Conservation (phyloP, 2,113 vertebrate species). For the Mionectes macconnelli region DNA sequence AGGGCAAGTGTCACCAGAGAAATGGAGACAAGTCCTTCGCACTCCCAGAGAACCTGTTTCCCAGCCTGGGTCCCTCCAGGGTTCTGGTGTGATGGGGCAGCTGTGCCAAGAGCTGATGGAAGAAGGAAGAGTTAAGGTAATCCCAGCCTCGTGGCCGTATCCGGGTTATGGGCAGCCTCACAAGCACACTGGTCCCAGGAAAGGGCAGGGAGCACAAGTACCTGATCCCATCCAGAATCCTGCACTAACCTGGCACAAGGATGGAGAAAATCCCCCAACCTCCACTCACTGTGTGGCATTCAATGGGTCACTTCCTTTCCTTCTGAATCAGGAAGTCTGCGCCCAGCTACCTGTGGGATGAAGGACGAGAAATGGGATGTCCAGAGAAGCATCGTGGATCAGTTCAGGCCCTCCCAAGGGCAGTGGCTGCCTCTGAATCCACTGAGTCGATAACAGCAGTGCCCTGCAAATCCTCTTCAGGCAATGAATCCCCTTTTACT, state of each 20-base stretch:
- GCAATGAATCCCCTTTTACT: slow-evolving; percentile 26
- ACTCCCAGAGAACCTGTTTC: background rate
- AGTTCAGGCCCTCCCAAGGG: background rate
- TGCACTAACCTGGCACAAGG: accelerated
- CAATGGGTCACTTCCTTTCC: background rate
- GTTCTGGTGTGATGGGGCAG: background rate
- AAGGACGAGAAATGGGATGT: background rate
- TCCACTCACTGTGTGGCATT: accelerated
- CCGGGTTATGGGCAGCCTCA: background rate
- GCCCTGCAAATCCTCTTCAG: slow-evolving; percentile 8
- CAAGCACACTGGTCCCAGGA: background rate
- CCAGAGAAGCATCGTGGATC: background rate
- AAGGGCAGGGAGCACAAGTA: background rate
- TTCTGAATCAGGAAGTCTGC: background rate
- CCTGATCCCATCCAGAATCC: background rate
- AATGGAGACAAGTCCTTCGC: background rate
- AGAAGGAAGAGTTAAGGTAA: background rate
- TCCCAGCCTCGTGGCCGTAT: accelerated
- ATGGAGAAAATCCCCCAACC: background rate
- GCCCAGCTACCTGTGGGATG: too few relatives aligned
- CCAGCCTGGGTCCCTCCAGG: background rate
- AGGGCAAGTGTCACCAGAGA: background rate
- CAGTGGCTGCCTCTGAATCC: background rate
- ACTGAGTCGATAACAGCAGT: background rate
- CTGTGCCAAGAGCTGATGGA: background rate